A percentile compares a stretch with the other conserved stretches of the same genome.
Conservation (phyloP, 2,888 invertebrate species). For the Drosophila siamana region DNA sequence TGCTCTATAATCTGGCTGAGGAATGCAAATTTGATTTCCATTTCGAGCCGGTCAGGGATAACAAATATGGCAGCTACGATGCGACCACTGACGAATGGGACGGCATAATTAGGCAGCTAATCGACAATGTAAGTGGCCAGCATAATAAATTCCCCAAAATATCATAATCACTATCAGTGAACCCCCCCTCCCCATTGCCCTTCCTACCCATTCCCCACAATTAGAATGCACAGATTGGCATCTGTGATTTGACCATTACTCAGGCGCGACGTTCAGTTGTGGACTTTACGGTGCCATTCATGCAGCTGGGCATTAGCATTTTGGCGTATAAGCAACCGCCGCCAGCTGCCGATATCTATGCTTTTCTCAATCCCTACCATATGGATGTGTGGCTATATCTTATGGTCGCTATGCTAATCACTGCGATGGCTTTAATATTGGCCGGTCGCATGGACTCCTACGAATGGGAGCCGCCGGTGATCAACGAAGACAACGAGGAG, state of each 20-base stretch:
- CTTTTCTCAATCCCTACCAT: constrained; percentile 94
- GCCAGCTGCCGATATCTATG: constrained; percentile 92
- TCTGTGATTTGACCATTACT: constrained; percentile 99
- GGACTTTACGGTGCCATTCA: constrained; percentile 98
- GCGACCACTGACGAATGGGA: constrained; percentile 91
- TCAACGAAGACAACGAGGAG: constrained; percentile 92
- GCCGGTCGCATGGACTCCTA: constrained; percentile 87
- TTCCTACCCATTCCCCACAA: not conserved
- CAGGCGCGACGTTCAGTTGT: constrained; percentile 94
- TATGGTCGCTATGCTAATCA: constrained; percentile 92
- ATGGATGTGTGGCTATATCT: constrained; percentile 96
- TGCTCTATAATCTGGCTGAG: constrained; percentile 92
- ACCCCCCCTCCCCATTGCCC: no score
- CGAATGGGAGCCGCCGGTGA: constrained; percentile 97
- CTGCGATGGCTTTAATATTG: constrained; percentile 92
- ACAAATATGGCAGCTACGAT: constrained; percentile 89
- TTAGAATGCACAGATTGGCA: constrained; percentile 96
- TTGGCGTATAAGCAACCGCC: constrained; percentile 91
- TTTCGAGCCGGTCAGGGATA: constrained; percentile 90
- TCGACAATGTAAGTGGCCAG: constrained; percentile 88
- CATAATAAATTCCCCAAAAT: constrained; percentile 12
- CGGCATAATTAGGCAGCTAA: constrained; percentile 90
- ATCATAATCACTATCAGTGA: not conserved
- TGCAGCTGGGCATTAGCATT: constrained; percentile 97
- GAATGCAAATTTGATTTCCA: constrained; percentile 89